Evolutionary conservation across 2,113 vertebrate species (phyloP).

Genomic region (Chlorocebus sabaeus): DNA sequence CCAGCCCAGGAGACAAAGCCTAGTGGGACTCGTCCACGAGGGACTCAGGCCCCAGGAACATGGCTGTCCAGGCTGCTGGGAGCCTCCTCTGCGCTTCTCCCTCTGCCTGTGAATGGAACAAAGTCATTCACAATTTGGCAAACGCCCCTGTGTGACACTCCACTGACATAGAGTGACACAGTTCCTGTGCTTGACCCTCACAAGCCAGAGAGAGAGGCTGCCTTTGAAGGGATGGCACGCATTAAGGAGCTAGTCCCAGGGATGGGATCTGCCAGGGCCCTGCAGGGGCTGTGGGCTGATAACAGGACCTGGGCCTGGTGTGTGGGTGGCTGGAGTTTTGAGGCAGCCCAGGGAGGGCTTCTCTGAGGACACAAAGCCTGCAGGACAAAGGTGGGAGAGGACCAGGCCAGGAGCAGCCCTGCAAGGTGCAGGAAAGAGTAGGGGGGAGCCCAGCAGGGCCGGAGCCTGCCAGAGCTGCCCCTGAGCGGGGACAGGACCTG

Average conservation of each 20-base stretch:
- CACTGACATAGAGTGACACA: too few species aligned
- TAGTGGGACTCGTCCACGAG: rapidly evolving
- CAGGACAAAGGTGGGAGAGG: not conserved
- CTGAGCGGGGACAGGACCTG: not conserved
- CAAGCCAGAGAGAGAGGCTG: not conserved
- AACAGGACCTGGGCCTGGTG: rapidly evolving
- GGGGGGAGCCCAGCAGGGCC: not conserved
- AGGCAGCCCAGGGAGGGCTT: not conserved
- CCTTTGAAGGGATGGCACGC: rapidly evolving
- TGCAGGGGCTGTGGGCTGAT: too few species aligned
- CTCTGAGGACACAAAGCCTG: not conserved
- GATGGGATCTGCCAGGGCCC: not conserved
- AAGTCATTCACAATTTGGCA: rapidly evolving
- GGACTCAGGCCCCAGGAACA: rapidly evolving
- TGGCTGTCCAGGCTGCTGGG: not conserved
- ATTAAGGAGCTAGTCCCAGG: not conserved
- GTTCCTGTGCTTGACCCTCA: too few species aligned
- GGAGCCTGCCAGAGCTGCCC: not conserved
- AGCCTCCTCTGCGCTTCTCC: not conserved
- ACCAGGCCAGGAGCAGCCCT: too few species aligned
- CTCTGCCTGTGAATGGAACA: not conserved
- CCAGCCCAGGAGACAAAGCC: not conserved
- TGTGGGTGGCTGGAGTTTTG: not conserved
- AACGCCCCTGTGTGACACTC: rapidly evolving
- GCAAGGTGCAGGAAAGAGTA: not conserved